Evolutionary conservation across 2,797 vertebrate species (phyloP), one percentile per base, ranked within the genome.

Genomic region (Vireo griseus): DNA sequence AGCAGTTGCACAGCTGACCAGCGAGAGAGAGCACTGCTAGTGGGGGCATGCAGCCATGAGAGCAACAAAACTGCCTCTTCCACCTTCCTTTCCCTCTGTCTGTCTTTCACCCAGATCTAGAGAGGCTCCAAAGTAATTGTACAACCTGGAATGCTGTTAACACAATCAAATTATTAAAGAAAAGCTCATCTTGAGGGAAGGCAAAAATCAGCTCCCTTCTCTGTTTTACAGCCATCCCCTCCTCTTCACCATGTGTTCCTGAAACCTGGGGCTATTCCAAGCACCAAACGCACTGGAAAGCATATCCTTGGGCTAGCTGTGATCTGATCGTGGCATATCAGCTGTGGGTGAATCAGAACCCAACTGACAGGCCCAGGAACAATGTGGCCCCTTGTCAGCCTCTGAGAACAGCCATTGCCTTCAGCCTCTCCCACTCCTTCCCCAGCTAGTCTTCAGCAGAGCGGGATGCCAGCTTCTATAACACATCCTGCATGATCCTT

Each of bases 201-300:
- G 91, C 91, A 97, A 95, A 95, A 97, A 96, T 90, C 80, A 84
- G 67, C 66, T 96, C 58, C 20, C 66, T 89, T 94, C 84, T 76
- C 80, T 31, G 48, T 91, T 91, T 95, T 95, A 95, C 95, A 95
- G 96, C 96, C 96, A 94, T 94, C 79, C 80, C 65, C 68, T 91
- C 93, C 91, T 96, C 92, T 91, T 89, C 94, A 87, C 96, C 97
- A 97, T 97, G 97, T 97, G 97, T 95, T 98, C 91, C 91, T 37
- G 45, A 97, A 98, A 97, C 90, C 94, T 98, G 98, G 97, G 97
- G 76, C 95, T 74, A 86, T 96, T 98, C 98, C 98, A 98, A 97
- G 95, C 84, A 62, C 95, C 97, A 95, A 97, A 97, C 82, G 95
- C 97, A 90, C 92, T 98, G 96, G 97, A 97, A 98, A 98, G 96